These are phyloP conservation scores for Aldrovandia affinis DNA, from an alignment of 2,797 vertebrate genomes.

Conservation along the genomic window DNA sequence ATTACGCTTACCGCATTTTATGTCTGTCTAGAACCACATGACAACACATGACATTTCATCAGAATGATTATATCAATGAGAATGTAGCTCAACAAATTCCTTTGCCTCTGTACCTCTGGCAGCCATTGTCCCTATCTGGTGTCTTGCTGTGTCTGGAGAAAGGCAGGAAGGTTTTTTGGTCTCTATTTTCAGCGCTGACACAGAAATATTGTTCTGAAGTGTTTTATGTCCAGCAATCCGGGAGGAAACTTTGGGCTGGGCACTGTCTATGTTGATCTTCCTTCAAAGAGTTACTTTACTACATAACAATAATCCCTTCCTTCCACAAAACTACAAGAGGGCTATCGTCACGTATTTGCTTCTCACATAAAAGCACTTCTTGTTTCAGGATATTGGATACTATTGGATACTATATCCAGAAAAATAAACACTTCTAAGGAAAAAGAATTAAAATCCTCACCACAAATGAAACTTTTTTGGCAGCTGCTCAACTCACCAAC, in stretches of 20 bases:
- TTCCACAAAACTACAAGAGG: neutral
- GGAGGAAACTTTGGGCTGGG: neutral
- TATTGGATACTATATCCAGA: neutral
- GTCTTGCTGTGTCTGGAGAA: slow-evolving; percentile 30
- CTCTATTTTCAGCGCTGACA: neutral
- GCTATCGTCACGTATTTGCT: neutral
- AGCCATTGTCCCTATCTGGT: slow-evolving; percentile 19
- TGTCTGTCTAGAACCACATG: neutral
- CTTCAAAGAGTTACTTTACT: neutral
- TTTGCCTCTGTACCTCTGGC: neutral
- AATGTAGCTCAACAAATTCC: neutral
- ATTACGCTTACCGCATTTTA: neutral
- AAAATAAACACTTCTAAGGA: neutral
- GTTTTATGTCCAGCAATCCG: neutral
- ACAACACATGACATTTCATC: neutral
- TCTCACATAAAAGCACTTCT: slow-evolving; percentile 23
- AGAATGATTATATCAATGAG: neutral
- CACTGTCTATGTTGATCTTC: neutral
- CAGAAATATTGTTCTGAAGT: neutral
- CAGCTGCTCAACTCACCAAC: neutral
- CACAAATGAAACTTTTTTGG: neutral
- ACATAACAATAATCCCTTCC: slow-evolving; percentile 12
- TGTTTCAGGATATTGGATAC: neutral
- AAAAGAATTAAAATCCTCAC: neutral
- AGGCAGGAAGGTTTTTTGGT: slow-evolving; percentile 12